These are phyloP conservation scores for Hybognathus amarus DNA, from an alignment of 2,797 vertebrate species.

Conservation along the genomic window DNA sequence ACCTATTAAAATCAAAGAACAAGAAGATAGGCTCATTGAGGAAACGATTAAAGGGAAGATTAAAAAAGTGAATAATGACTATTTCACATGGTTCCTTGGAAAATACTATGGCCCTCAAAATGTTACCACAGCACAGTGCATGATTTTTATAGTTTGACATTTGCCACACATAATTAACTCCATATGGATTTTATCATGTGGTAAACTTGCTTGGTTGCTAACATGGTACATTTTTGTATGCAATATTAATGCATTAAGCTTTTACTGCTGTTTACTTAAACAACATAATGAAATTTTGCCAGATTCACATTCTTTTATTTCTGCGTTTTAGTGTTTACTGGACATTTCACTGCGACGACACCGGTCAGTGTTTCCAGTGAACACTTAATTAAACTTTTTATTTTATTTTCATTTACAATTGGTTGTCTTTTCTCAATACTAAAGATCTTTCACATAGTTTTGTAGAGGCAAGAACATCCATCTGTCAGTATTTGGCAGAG, in stretches of 20 bases:
- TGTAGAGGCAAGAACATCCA: background rate
- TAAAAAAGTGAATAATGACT: no score
- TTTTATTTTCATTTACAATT: background rate
- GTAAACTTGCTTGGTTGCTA: conserved; percentile 1
- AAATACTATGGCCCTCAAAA: background rate
- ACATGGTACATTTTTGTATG: background rate
- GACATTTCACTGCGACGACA: background rate
- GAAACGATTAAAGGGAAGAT: background rate
- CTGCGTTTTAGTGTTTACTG: background rate
- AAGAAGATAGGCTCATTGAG: background rate
- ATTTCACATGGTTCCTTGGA: background rate
- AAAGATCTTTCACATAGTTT: background rate
- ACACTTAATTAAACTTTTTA: background rate
- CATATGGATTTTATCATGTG: no score
- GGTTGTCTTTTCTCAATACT: background rate
- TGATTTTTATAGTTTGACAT: background rate
- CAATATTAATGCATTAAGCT: no score
- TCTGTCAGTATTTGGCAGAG: background rate
- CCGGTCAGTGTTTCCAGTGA: no score
- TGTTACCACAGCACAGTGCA: no score
- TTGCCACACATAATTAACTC: background rate
- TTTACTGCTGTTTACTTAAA: background rate
- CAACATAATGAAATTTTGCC: background rate
- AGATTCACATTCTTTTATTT: background rate
- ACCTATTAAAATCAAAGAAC: background rate